Percentiles rank a stretch among this genome's conserved stretches.
Evolutionary conservation across 2,113 vertebrate species (phyloP).

Genomic region (Psittacula cyanocephala): DNA sequence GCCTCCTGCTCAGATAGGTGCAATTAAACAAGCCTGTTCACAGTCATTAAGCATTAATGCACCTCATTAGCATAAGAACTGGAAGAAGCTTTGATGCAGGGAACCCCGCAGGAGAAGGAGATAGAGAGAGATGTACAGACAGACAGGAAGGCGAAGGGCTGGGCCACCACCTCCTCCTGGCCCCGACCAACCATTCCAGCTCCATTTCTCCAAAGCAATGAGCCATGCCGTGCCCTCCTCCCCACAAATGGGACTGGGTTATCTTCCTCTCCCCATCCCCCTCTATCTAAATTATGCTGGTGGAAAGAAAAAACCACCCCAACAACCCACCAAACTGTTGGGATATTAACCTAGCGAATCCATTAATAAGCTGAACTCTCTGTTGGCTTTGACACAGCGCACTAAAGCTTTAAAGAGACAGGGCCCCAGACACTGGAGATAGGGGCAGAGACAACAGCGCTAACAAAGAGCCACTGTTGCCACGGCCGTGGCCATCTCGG

Average conservation of each 20-base stretch:
- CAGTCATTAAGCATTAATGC: conserved; percentile 77
- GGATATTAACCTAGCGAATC: conserved; percentile 64
- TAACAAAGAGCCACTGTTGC: conserved; percentile 68
- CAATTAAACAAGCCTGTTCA: conserved; percentile 73
- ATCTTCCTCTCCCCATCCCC: neutral
- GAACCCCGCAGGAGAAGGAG: conserved; percentile 59
- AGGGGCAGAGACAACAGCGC: conserved; percentile 55
- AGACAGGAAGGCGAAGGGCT: conserved; percentile 32
- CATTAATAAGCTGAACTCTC: conserved; percentile 63
- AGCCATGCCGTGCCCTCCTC: conserved; percentile 38
- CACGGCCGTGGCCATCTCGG: conserved; percentile 64
- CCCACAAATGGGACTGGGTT: conserved; percentile 30
- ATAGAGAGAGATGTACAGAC: conserved; percentile 45
- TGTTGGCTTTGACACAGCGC: conserved; percentile 45
- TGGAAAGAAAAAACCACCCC: neutral
- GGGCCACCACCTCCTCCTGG: conserved; percentile 25
- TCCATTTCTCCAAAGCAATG: conserved; percentile 46
- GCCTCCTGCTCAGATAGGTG: conserved; percentile 76
- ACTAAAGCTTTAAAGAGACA: conserved; percentile 62
- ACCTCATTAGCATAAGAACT: conserved; percentile 78
- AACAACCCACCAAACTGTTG: conserved; percentile 38
- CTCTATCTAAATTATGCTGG: conserved; percentile 34
- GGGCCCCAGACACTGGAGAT: conserved; percentile 54
- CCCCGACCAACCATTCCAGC: conserved; percentile 13
- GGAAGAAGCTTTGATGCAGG: conserved; percentile 69